phyloP scores from a whole-genome alignment of 1,140 invertebrate species.

The Penaeus japonicus region DNA sequence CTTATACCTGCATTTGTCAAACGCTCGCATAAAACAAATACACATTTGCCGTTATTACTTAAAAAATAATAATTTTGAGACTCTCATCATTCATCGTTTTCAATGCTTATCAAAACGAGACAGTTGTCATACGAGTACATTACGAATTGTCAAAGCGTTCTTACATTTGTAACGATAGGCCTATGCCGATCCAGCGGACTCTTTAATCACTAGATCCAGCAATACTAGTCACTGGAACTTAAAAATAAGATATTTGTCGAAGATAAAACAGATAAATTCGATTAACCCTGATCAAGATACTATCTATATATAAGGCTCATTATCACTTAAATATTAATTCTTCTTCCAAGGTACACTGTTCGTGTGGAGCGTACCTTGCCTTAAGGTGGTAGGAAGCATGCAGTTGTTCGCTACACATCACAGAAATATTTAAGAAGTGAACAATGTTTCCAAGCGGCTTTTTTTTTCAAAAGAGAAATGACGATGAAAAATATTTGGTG shows the following conservation, averaged over 20 bases:
- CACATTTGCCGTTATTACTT: too few relatives aligned
- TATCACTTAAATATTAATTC: slow-evolving; percentile 38
- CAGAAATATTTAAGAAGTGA: slow-evolving; percentile 29
- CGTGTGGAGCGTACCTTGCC: background rate
- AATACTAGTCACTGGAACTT: background rate
- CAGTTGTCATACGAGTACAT: too few relatives aligned
- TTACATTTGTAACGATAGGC: too few relatives aligned
- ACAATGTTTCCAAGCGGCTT: slow-evolving; percentile 3
- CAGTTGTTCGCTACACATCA: slow-evolving; percentile 34
- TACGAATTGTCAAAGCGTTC: too few relatives aligned
- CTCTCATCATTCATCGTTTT: too few relatives aligned
- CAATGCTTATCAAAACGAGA: too few relatives aligned
- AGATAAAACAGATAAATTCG: slow-evolving; percentile 34
- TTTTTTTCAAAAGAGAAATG: slow-evolving; percentile 7
- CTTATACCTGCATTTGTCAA: too few relatives aligned
- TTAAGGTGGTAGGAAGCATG: slow-evolving; percentile 29
- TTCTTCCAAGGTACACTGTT: slow-evolving; percentile 1
- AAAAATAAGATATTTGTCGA: background rate
- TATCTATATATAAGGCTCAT: slow-evolving; percentile 50
- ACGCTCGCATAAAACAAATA: too few relatives aligned
- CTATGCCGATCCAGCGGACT: background rate
- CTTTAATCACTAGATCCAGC: background rate
- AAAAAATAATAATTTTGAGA: too few relatives aligned
- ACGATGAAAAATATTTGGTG: slow-evolving; percentile 15
- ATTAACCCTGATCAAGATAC: slow-evolving; percentile 46